These are phyloP conservation scores for Solenopsis fugax DNA, from an alignment of 1,140 invertebrate species.

Conservation along the genomic window DNA sequence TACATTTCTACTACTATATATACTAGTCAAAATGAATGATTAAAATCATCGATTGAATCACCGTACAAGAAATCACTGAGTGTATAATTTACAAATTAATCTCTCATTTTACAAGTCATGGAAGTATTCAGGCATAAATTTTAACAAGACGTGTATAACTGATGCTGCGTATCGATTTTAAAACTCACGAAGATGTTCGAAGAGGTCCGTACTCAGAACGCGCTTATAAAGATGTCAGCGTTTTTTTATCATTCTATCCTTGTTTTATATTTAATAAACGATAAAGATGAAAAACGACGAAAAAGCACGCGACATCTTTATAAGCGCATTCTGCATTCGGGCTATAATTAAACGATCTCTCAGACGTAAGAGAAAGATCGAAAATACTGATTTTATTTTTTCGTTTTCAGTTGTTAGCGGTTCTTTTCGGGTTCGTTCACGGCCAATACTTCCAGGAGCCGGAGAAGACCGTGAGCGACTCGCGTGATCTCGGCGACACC, in stretches of 20 bases:
- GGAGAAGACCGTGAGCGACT: conserved; percentile 81
- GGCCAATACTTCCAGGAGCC: conserved; percentile 84
- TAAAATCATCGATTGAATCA: not conserved
- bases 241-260: too few species aligned
- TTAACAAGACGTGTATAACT: not conserved
- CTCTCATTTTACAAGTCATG: not conserved
- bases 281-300: too few species aligned
- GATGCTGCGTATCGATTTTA: not conserved
- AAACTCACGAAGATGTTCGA: not conserved
- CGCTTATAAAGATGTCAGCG: too few species aligned
- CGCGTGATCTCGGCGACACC: conserved; percentile 81
- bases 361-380: too few species aligned
- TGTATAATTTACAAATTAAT: not conserved
- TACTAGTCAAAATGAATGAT: not conserved
- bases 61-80: not conserved
- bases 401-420: conserved; percentile 69
- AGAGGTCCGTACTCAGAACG: too few species aligned
- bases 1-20: not conserved
- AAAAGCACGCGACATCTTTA: too few species aligned
- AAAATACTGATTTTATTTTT: not conserved
- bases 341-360: not conserved
- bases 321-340: too few species aligned
- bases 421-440: conserved; percentile 56
- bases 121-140: not conserved
- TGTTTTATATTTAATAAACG: too few species aligned